A percentile compares a stretch with the other conserved stretches of the same genome.
These are phyloP conservation scores for Coreoperca whiteheadi DNA, from an alignment of 2,113 vertebrate genomes.

Conservation along the genomic window DNA sequence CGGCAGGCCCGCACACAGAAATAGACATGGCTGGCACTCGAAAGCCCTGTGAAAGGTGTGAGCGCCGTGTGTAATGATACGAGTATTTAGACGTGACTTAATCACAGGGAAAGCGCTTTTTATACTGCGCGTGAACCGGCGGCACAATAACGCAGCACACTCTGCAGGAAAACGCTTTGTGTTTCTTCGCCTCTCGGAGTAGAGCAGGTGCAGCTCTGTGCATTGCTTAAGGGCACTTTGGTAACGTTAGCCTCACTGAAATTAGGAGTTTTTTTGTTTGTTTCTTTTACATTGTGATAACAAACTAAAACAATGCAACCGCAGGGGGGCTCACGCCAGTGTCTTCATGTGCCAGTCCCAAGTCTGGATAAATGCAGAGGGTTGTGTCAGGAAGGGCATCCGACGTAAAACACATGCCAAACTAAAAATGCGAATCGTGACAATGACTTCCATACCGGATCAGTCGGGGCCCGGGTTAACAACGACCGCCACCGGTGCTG, in stretches of 20 bases:
- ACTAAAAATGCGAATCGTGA: no score
- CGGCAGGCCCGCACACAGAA: conserved; percentile 53
- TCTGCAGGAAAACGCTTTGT: neutral
- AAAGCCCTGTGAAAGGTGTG: conserved; percentile 30
- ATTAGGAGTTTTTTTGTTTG: neutral
- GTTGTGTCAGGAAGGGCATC: no score
- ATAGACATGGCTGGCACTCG: conserved; percentile 57
- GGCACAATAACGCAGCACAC: neutral
- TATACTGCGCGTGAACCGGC: neutral
- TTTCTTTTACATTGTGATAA: neutral
- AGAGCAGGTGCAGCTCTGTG: neutral
- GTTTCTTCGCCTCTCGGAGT: neutral
- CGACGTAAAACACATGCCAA: no score
- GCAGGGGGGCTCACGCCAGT: no score
- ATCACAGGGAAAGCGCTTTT: conserved; percentile 26
- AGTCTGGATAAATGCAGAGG: no score
- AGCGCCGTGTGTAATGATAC: conserved; percentile 7
- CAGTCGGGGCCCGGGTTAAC: no score
- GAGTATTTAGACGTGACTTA: conserved; percentile 7
- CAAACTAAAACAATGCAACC: neutral
- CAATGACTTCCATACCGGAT: no score
- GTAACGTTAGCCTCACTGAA: neutral
- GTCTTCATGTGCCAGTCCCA: no score
- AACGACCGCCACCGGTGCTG: no score
- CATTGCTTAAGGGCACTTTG: neutral